Base-by-base conservation (phyloP, 2,888 invertebrate species). In the Chloromyia formosa region DNA sequence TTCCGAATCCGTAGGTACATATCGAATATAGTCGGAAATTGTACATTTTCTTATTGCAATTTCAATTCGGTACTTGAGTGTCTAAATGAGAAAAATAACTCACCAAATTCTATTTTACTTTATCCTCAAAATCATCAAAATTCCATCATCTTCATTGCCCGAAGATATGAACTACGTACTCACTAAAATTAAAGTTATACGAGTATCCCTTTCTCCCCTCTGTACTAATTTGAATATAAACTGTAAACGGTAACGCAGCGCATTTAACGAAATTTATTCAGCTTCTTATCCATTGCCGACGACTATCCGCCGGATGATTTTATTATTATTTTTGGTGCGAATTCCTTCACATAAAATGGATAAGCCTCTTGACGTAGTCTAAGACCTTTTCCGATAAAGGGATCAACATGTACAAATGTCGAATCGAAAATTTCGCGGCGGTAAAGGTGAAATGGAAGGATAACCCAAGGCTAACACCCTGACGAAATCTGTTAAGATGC, bases 401-500 rank as follows among this genome's bases (percentile, higher is more conserved):
- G 73, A 73, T 73, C 73, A 73, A 73, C 61, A 27, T 54, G 62
- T 69, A 74, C 61, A 74, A 76, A 54, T 66, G 72, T 58, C 69
- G 66, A 76, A 64, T 72, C 66, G 62, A 73, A 76, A 76, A 76
- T 64, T 12, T 49, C 10, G 66, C 42, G 56, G 45, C 71, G 20
- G 45, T 20, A 72, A 72, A 68, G 45, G 66, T 27, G 27, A 71
- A 74, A 66, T 66, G 58, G 58, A 72, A 58, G 64, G 76, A 76
- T 76, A 72, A 74, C 74, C 66, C 49, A 40, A 69, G 74, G 64
- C 72, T 66, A 76, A 74, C 74, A 45, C 60, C 58, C 27, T n/a
- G 20, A 56, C 64, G 42, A 74, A 76, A 76, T 76, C 76, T 76
- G 62, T 64, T 76, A 72, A 76, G 74, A 74, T 72, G 76, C 76